These are phyloP conservation scores for Arenaria interpres DNA, from an alignment of 2,113 vertebrate species.

Conservation along the genomic window DNA sequence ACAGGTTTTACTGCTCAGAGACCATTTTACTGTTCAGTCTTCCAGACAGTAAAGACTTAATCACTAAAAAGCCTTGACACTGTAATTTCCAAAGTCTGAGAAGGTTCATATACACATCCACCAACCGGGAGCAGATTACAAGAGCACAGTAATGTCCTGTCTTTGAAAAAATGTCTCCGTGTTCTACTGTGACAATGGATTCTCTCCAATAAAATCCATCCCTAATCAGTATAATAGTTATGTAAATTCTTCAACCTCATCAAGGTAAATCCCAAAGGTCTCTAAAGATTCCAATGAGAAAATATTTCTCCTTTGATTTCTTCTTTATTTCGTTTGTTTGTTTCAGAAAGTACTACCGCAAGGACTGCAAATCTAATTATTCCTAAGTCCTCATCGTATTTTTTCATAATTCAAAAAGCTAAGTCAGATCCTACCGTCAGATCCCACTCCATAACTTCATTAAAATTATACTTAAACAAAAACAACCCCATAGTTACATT, in stretches of 20 bases:
- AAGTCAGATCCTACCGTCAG: not conserved
- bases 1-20: not conserved
- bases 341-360: not conserved
- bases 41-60: not conserved
- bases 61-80: not conserved
- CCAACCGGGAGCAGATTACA: not conserved
- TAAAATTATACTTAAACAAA: not conserved
- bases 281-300: not conserved
- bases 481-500: not conserved
- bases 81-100: not conserved
- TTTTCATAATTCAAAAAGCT: not conserved
- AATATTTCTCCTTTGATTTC: not conserved
- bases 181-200: not conserved
- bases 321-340: not conserved
- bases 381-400: not conserved
- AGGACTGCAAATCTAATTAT: not conserved
- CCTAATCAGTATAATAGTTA: not conserved
- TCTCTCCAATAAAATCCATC: not conserved
- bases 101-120: not conserved
- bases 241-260: not conserved
- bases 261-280: not conserved
- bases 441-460: not conserved
- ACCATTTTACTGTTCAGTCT: not conserved
- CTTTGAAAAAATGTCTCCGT: not conserved
- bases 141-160: not conserved